These are phyloP conservation scores for Sinopyrophorus schimmeli DNA, from an alignment of 2,888 invertebrate species.

Conservation along the genomic window DNA sequence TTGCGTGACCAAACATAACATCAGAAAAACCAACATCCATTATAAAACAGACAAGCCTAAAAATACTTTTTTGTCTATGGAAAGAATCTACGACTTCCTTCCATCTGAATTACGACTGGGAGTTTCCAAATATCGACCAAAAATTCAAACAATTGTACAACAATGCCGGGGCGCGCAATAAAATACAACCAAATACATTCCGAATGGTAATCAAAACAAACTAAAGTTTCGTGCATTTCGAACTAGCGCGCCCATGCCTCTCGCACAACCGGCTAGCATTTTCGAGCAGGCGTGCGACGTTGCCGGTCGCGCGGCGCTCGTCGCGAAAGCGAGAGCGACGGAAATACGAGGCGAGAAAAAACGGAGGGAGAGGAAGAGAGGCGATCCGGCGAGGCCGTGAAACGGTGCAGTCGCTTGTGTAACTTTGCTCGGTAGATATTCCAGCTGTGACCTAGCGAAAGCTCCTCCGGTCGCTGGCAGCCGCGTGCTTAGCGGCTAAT, in stretches of 20 bases:
- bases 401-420: constrained; percentile 12
- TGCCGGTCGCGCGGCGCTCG: constrained; percentile 3
- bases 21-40: too few species aligned
- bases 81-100: too few species aligned
- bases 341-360: background rate
- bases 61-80: too few species aligned
- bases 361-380: constrained; percentile 2
- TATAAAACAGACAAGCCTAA: too few species aligned
- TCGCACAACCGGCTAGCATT: constrained; percentile 4
- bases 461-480: constrained; percentile 4
- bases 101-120: too few species aligned
- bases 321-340: constrained; percentile 2
- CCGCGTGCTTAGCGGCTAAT: constrained; percentile 4
- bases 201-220: background rate
- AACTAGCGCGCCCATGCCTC: constrained; percentile 13
- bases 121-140: too few species aligned
- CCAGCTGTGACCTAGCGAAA: constrained; percentile 17
- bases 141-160: too few species aligned
- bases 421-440: constrained; percentile 13
- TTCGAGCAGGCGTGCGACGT: constrained; percentile 8
- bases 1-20: too few species aligned
- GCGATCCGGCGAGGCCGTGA: constrained; percentile 17
- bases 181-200: too few species aligned
- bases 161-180: too few species aligned
- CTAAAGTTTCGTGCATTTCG: background rate